Conservation (phyloP, 1,140 invertebrate genomes). For the Caenorhabditis remanei region DNA sequence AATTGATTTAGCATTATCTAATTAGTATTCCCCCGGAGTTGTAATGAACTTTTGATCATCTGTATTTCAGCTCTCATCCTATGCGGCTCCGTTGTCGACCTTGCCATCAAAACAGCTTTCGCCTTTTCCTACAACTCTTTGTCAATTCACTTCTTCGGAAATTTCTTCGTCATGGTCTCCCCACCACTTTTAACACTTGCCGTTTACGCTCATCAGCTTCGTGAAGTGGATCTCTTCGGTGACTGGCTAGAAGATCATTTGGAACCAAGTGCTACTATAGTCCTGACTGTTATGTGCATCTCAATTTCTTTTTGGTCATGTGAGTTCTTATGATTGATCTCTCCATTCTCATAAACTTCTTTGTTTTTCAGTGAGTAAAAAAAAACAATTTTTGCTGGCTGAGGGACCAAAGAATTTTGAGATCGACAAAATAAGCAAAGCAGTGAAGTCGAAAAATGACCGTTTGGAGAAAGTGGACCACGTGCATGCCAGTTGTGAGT, state of each 20-base stretch:
- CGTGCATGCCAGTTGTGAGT: constrained; percentile 30
- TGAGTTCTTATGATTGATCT: not conserved
- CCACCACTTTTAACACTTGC: not conserved
- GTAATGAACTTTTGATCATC: not conserved
- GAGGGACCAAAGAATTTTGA: constrained; percentile 10
- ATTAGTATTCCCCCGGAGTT: too few species aligned
- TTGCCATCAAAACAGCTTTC: not conserved
- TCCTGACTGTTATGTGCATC: not conserved
- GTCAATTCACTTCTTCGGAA: not conserved
- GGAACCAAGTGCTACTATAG: not conserved
- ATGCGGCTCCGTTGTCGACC: not conserved
- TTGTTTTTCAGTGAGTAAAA: not conserved
- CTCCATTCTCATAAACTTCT: not conserved
- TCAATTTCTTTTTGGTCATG: not conserved
- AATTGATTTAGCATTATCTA: too few species aligned
- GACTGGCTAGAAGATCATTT: constrained; percentile 9
- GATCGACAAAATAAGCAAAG: not conserved
- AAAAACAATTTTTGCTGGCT: constrained; percentile 14
- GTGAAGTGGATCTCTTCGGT: not conserved
- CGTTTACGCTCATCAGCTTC: not conserved
- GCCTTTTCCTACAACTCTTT: not conserved
- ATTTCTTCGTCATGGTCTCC: not conserved
- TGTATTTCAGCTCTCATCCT: not conserved
- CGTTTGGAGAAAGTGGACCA: constrained; percentile 15
- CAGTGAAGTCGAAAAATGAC: not conserved